Evolutionary conservation across 2,888 invertebrate genomes (phyloP).

Genomic region (Oscheius sp.): DNA sequence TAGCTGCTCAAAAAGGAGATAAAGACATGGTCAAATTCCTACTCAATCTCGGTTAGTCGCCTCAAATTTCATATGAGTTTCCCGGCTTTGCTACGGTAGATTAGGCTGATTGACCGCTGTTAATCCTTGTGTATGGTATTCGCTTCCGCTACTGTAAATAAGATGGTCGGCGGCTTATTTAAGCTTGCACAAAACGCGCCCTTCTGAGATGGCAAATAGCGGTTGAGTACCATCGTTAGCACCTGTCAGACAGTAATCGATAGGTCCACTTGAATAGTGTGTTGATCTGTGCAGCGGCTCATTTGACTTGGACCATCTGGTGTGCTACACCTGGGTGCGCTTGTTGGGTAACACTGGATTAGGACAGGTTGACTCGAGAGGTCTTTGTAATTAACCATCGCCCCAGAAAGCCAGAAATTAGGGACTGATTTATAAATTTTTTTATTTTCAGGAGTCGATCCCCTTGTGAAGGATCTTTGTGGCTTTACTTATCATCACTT

Average conservation of each 20-base stretch:
- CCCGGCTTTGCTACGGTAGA: constrained; percentile 19
- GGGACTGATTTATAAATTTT: background rate
- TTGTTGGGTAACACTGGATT: constrained; percentile 26
- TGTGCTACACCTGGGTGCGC: constrained; percentile 20
- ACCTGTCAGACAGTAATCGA: constrained; percentile 29
- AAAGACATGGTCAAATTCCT: constrained; percentile 20
- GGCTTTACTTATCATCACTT: constrained; percentile 11
- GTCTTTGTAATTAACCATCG: constrained; percentile 14
- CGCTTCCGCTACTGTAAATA: constrained; percentile 27
- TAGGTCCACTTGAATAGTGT: constrained; percentile 25
- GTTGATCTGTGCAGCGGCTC: constrained; percentile 22
- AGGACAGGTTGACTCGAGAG: constrained; percentile 1
- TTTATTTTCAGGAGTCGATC: constrained; percentile 20
- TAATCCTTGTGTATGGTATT: constrained; percentile 16
- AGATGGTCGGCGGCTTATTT: background rate
- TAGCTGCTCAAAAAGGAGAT: constrained; percentile 17
- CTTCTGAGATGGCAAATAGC: constrained; percentile 17
- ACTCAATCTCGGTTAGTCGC: background rate
- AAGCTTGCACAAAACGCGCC: constrained; percentile 8
- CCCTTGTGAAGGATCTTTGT: background rate
- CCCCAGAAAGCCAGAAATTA: background rate
- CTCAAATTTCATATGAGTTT: constrained; percentile 11
- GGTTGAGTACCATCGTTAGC: constrained; percentile 26
- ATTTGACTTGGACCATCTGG: constrained; percentile 24
- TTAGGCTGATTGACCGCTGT: constrained; percentile 32